phyloP scores from a whole-genome alignment of 1,140 invertebrate genomes.

The Hycleus cichorii region DNA sequence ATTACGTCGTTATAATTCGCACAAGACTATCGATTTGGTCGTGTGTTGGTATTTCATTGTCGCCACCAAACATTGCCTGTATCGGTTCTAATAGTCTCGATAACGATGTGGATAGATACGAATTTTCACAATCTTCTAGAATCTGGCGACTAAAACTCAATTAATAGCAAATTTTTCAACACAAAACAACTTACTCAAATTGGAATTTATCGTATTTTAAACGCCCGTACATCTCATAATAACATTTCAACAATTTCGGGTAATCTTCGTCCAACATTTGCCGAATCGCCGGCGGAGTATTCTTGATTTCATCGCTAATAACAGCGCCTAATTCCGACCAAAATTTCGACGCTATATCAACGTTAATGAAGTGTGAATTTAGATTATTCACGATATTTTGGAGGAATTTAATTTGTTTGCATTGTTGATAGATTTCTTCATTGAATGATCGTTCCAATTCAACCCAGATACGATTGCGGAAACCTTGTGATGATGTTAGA shows the following conservation, averaged over 20 bases:
- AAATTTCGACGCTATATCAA: constrained; percentile 46
- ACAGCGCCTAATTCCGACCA: constrained; percentile 45
- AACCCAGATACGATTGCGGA: constrained; percentile 67
- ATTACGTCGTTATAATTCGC: constrained; percentile 56
- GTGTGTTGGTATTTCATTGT: constrained; percentile 49
- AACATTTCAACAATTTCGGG: constrained; percentile 69
- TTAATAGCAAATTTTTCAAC: no score
- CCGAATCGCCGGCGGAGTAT: constrained; percentile 62
- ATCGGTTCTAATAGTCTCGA: constrained; percentile 78
- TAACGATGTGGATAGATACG: constrained; percentile 77
- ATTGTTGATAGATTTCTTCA: constrained; percentile 59
- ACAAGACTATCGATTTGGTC: constrained; percentile 65
- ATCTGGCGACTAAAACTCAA: constrained; percentile 39
- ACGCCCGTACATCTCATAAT: constrained; percentile 47
- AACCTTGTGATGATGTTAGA: constrained; percentile 62
- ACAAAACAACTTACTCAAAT: constrained; percentile 41
- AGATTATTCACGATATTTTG: constrained; percentile 48
- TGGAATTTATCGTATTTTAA: constrained; percentile 48
- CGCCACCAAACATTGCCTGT: constrained; percentile 68
- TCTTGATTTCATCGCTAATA: constrained; percentile 47
- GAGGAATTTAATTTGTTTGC: constrained; percentile 56
- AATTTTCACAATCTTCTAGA: constrained; percentile 73
- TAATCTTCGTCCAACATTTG: constrained; percentile 84
- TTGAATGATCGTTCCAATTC: constrained; percentile 72
- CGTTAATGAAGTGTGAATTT: constrained; percentile 45